phyloP scores from a whole-genome alignment of 2,113 vertebrate species.

The Cynoglossus semilaevis region DNA sequence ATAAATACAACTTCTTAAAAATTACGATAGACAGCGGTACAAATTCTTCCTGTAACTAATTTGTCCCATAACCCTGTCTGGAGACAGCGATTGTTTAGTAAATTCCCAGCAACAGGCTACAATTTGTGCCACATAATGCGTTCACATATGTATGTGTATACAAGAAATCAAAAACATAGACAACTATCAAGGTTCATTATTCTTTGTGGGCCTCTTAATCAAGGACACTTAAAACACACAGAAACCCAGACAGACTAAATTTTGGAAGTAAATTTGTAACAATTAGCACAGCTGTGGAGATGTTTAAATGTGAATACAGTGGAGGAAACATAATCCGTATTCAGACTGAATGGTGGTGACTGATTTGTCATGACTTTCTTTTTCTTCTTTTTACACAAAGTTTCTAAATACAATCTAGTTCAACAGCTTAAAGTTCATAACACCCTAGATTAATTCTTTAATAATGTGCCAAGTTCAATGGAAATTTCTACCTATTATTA shows the following conservation, averaged over 20 bases:
- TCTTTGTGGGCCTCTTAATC: constrained; percentile 5
- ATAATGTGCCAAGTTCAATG: too few species aligned
- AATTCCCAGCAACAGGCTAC: not conserved
- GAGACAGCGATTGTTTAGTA: not conserved
- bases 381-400: too few species aligned
- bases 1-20: constrained; percentile 13
- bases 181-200: constrained; percentile 31
- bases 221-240: constrained; percentile 25
- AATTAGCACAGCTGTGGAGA: too few species aligned
- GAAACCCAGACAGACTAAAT: not conserved
- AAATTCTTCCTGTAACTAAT: constrained; percentile 9
- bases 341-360: too few species aligned
- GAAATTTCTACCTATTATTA: constrained; percentile 70
- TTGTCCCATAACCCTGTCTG: not conserved
- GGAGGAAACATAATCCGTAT: too few species aligned
- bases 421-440: too few species aligned
- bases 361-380: too few species aligned
- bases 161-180: constrained; percentile 21
- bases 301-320: too few species aligned
- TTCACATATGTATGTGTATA: constrained; percentile 31
- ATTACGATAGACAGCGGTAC: not conserved
- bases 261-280: not conserved
- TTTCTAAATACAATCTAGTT: too few species aligned
- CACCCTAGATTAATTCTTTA: too few species aligned
- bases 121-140: constrained; percentile 40